phyloP scores from a whole-genome alignment of 1,140 invertebrate species.

The Armadillidium nasatum region DNA sequence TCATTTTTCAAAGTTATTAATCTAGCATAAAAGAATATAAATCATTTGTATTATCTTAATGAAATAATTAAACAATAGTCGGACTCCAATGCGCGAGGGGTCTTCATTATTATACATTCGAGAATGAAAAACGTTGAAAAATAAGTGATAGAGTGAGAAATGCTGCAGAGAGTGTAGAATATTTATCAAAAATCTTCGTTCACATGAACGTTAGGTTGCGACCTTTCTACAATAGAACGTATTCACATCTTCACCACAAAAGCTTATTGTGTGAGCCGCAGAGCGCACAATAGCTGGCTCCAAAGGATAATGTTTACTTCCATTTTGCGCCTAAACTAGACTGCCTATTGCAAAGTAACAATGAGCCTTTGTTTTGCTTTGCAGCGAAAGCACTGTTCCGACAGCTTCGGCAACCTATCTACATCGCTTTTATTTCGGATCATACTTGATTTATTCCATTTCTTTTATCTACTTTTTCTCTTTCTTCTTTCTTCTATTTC shows the following conservation, averaged over 20 bases:
- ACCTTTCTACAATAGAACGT: constrained; percentile 3
- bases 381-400: constrained; percentile 7
- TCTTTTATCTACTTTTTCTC: background rate
- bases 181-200: background rate
- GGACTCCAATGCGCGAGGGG: background rate
- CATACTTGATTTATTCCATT: background rate
- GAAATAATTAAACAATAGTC: constrained; percentile 11
- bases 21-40: constrained; percentile 11
- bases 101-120: background rate
- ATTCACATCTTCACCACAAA: background rate
- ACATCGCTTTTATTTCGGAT: constrained; percentile 8
- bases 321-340: constrained; percentile 10
- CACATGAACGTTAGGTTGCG: constrained; percentile 8
- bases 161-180: background rate
- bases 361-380: constrained; percentile 4
- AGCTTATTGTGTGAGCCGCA: constrained; percentile 6
- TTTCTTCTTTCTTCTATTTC: no score
- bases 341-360: constrained; percentile 12
- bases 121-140: background rate
- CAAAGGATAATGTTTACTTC: constrained; percentile 13
- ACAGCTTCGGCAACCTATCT: background rate
- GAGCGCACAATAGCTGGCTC: constrained; percentile 4
- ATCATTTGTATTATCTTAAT: constrained; percentile 14
- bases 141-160: constrained; percentile 5
- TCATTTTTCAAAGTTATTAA: constrained; percentile 12